phyloP scores from a whole-genome alignment of 2,113 vertebrate species.

The Emydura subglobosa region DNA sequence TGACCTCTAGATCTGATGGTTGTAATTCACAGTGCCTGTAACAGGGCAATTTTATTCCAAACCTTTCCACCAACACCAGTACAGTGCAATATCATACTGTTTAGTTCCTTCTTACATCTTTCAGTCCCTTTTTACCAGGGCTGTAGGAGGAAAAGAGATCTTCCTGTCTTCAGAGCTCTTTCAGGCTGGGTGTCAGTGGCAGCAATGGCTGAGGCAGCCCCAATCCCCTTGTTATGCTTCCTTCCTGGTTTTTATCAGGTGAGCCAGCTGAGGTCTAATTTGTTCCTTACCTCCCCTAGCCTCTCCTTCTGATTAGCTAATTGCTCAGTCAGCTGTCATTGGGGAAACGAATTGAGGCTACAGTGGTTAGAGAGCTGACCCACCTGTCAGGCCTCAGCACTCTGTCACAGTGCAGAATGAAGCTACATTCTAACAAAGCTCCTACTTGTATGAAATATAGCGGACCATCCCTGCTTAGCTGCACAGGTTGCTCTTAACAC shows the following conservation, averaged over 20 bases:
- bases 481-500: neutral
- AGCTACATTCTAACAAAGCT: neutral
- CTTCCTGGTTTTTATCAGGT: neutral
- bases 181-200: neutral
- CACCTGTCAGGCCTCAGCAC: neutral
- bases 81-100: neutral
- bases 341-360: neutral
- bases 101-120: neutral
- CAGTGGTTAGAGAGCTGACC: neutral
- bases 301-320: neutral
- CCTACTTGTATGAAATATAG: accelerated
- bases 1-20: neutral
- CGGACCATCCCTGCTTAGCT: neutral
- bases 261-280: neutral
- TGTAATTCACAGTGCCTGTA: neutral
- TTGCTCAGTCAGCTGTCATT: neutral
- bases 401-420: neutral
- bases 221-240: neutral
- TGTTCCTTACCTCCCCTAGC: neutral
- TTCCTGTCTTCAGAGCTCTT: neutral
- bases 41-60: neutral
- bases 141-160: neutral
- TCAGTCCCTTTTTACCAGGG: neutral
- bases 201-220: neutral
- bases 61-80: neutral